Evolutionary conservation across 2,797 vertebrate species (phyloP).

Genomic region (Leptoclinus maculatus): DNA sequence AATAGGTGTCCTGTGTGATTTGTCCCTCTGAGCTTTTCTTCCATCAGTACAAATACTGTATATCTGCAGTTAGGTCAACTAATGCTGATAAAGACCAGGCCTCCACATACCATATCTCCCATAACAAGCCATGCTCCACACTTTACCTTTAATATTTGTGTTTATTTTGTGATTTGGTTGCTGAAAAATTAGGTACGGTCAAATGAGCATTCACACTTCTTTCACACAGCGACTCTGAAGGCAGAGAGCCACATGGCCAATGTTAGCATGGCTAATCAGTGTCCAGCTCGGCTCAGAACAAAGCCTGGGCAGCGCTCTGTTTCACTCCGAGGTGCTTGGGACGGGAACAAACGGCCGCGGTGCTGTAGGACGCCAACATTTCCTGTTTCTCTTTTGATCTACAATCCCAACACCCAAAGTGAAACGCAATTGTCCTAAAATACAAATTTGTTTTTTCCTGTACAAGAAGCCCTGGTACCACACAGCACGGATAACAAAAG

Average conservation of each 20-base stretch:
- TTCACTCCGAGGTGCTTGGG: conserved; percentile 37
- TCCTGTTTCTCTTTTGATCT: conserved; percentile 49
- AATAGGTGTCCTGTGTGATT: neutral
- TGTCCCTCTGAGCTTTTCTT: neutral
- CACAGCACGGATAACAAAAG: neutral
- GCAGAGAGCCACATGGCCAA: conserved; percentile 59
- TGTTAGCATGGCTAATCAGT: conserved; percentile 55
- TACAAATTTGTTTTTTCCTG: conserved; percentile 1
- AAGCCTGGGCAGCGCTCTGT: conserved; percentile 62
- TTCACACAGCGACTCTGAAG: conserved; percentile 33
- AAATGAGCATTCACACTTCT: conserved; percentile 23
- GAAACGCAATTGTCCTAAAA: conserved; percentile 45
- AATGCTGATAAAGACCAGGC: neutral
- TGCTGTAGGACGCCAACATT: conserved; percentile 30
- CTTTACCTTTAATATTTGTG: neutral
- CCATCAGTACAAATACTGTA: neutral
- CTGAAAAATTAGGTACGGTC: conserved; percentile 1
- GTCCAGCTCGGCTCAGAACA: conserved; percentile 68
- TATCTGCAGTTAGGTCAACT: neutral
- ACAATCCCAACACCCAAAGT: conserved; percentile 24
- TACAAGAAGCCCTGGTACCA: neutral
- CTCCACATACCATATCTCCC: neutral
- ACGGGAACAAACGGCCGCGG: conserved; percentile 46
- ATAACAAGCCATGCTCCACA: neutral
- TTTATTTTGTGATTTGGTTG: conserved; percentile 17